A percentile compares a stretch with the other conserved stretches of the same genome.
Conservation (phyloP, 2,888 invertebrate species). For the Alloscopus bannaensis region DNA sequence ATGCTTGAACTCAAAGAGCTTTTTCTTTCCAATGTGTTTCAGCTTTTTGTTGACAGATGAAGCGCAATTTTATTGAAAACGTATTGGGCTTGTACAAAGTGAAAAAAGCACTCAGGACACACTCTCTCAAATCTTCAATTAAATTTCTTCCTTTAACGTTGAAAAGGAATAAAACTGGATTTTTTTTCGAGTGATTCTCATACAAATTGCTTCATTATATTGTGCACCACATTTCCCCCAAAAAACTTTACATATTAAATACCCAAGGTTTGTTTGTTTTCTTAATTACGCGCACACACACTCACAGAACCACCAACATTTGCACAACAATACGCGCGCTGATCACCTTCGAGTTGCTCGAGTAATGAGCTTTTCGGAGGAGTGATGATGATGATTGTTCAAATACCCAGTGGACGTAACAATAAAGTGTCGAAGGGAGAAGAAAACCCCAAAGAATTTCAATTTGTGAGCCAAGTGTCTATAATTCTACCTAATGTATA, state of each 20-base stretch:
- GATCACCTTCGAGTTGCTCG: slow-evolving; percentile 1
- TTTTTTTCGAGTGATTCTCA: slow-evolving; percentile 27
- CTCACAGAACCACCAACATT: slow-evolving; percentile 8
- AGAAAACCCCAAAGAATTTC: slow-evolving; percentile 14
- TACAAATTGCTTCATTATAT: slow-evolving; percentile 52
- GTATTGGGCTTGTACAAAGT: too few relatives aligned
- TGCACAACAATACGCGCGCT: slow-evolving; percentile 22
- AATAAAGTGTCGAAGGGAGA: neutral
- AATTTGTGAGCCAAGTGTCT: slow-evolving; percentile 21
- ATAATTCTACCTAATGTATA: slow-evolving; percentile 30
- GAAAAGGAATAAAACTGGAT: slow-evolving; percentile 42
- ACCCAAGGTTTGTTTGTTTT: slow-evolving; percentile 38
- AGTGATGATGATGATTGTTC: slow-evolving; percentile 24
- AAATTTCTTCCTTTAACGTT: too few relatives aligned
- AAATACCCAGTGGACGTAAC: slow-evolving; percentile 1
- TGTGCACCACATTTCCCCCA: slow-evolving; percentile 3
- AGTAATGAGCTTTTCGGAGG: neutral
- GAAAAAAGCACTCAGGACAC: too few relatives aligned
- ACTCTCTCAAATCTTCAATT: too few relatives aligned
- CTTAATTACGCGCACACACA: slow-evolving; percentile 35
- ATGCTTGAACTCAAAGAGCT: too few relatives aligned
- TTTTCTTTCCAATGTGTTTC: too few relatives aligned
- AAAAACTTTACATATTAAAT: slow-evolving; percentile 48
- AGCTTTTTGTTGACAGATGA: too few relatives aligned
- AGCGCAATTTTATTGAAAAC: too few relatives aligned